Percentiles rank a stretch among this genome's conserved stretches.
These are phyloP conservation scores for Rhinopomastus cyanomelas DNA, from an alignment of 2,113 vertebrate species.

Conservation along the genomic window DNA sequence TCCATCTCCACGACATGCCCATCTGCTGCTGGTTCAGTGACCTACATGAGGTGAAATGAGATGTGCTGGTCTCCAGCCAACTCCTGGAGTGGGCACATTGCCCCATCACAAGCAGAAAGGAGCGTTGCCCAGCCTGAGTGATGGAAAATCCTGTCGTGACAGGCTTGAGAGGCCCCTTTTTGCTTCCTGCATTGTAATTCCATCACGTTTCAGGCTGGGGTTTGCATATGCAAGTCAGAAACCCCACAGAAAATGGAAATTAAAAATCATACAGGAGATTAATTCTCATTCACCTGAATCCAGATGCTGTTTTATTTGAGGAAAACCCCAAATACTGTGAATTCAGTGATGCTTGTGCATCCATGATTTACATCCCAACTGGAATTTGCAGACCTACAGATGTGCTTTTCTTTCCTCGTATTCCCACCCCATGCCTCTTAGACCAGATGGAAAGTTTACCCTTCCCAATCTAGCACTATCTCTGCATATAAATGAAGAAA, in stretches of 20 bases:
- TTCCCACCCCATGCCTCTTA: conserved; percentile 1
- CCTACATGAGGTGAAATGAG: conserved; percentile 36
- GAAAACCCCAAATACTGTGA: not conserved
- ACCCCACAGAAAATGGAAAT: not conserved
- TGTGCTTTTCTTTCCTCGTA: not conserved
- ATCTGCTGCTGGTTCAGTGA: not conserved
- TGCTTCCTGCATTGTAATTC: rapidly evolving
- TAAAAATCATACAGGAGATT: not conserved
- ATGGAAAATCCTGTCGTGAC: not conserved
- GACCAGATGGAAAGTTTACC: conserved; percentile 48
- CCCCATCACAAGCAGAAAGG: not conserved
- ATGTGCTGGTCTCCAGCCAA: conserved; percentile 10
- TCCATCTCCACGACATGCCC: conserved; percentile 19
- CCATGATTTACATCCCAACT: not conserved
- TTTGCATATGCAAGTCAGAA: not conserved
- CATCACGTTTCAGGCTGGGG: not conserved
- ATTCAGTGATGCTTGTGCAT: not conserved
- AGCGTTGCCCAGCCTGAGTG: rapidly evolving
- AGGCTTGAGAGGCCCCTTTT: not conserved
- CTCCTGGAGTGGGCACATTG: not conserved
- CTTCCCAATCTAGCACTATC: conserved; percentile 24
- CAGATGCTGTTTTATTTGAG: not conserved
- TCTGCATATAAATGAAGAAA: conserved; percentile 54
- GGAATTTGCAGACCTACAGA: not conserved
- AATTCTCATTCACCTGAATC: not conserved